phyloP scores from a whole-genome alignment of 1,140 invertebrate genomes.

The Saccostrea cuccullata region DNA sequence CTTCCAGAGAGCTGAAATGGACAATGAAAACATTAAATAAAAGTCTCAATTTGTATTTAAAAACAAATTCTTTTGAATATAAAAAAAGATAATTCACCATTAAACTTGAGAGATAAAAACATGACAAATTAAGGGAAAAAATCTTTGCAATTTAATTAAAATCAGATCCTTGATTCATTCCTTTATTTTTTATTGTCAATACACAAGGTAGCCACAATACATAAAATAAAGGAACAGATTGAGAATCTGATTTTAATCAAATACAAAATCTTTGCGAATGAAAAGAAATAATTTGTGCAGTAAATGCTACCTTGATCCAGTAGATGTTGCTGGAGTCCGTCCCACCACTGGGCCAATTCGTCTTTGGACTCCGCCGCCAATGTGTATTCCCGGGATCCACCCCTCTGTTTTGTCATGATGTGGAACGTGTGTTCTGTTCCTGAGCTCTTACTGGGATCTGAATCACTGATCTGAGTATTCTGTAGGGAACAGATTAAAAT shows the following conservation, averaged over 20 bases:
- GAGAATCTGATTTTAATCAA: too few species aligned
- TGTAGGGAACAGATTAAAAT: constrained; percentile 48
- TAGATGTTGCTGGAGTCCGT: constrained; percentile 75
- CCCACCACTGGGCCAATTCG: constrained; percentile 74
- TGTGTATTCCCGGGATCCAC: constrained; percentile 65
- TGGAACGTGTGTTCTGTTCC: constrained; percentile 71
- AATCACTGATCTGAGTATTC: constrained; percentile 76
- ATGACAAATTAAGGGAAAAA: too few species aligned
- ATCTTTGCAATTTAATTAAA: too few species aligned
- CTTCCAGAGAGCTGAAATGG: constrained; percentile 81
- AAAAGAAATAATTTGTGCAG: too few species aligned
- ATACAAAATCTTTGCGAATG: too few species aligned
- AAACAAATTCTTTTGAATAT: too few species aligned
- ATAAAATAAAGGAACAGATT: too few species aligned
- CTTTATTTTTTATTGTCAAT: too few species aligned
- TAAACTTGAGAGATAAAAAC: too few species aligned
- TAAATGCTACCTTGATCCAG: constrained; percentile 72
- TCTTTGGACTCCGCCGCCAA: constrained; percentile 72
- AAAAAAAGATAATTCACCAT: too few species aligned
- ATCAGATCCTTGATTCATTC: too few species aligned
- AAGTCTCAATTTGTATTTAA: neutral
- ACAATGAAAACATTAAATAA: neutral
- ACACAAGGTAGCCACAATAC: too few species aligned
- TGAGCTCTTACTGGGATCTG: constrained; percentile 68
- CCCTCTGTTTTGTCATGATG: constrained; percentile 68